Base-by-base conservation (phyloP, 2,797 vertebrate genomes). In the Pempheris klunzingeri region DNA sequence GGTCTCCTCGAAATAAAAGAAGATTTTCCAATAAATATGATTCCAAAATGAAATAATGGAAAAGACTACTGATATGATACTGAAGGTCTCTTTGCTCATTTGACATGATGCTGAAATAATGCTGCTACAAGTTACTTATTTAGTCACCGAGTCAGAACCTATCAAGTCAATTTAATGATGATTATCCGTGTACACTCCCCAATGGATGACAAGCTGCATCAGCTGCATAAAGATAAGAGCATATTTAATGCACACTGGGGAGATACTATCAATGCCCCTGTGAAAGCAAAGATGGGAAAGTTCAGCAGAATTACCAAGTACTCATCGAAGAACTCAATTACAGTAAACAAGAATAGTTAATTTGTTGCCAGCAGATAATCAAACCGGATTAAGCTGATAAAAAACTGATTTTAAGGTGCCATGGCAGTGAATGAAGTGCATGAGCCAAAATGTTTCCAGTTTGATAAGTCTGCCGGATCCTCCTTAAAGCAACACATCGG, bases 311-410 rank as follows among this genome's bases (percentile, higher is more conserved):
- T 85, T 88, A 86, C 54, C 83, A 63, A 84, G 82, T 74, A 65
- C 86, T 86, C 88, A 87, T 87, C 78, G 81, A 91, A 89, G 90
- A 93, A 85, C 84, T 91, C 90, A 90, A 89, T 90, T 90, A 92
- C 83, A 90, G 91, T 91, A 93, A 94, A 94, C 92, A 94, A 91
- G 82, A 92, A 92, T 90, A 88, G 91, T 90, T 92, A 88, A 90
- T 93, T 91, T 90, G 80, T 91, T 92, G 90, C 91, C 88, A 90
- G 85, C 72, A 90, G 91, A 92, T 94, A 88, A 93, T 93, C 92
- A 90, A 90, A 92, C 79, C 47, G 89, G 92, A 94, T 92, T 92
- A 93, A 77, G 87, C 76, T 83, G 92, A 92, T 92, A 89, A 91
- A n/a, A 89, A 88, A 90, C 59, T 75, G 90, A 92, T 88, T 89